Base-by-base conservation (phyloP, 2,113 vertebrate species). In the Nibea coibor region DNA sequence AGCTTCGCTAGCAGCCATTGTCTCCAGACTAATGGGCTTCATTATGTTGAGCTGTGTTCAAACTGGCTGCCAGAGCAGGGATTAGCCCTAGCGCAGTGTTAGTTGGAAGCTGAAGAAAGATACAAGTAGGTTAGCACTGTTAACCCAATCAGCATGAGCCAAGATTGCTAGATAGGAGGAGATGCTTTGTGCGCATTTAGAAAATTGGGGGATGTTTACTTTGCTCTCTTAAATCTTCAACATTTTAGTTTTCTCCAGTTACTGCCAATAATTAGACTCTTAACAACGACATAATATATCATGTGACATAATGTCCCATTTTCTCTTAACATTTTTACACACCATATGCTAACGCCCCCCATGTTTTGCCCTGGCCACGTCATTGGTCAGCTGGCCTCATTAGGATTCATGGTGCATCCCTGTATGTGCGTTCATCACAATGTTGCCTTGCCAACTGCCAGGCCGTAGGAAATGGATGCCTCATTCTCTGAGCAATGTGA, bases 21-120 rank as follows among this genome's bases (percentile, higher is more conserved):
- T 93, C 85, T 93, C 72, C 77, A 89, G 78, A 86, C 89, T 94
- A 93, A 94, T 94, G 85, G 92, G 90, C 87, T 92, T 93, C 83
- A 93, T 93, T 94, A 93, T 91, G 85, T 85, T 80, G 72, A 88
- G 89, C 82, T 88, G 77, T 84, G 81, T 92, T 87, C 82, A 62
- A 80, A 80, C 79, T 62, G 85, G 85, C 83, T 91, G 91, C 91
- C 92, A 91, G 86, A 82, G 81, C 68, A 51, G 81, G 87, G 88
- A 91, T 92, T 93, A 91, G 85, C 82, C 57, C 43, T 67, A 82
- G 82, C 69, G 47, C 83, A 31, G 12, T 83, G 83, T 88, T 92
- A 85, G 81, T 72, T 88, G 82, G 85, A 88, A 90, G 80, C 86
- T 78, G 72, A 84, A 82, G 84, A 90, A 88, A 80, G 78, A 85